Evolutionary conservation across 1,140 invertebrate species (phyloP), one percentile per base, ranked within the genome.

Genomic region (Drosophila santomea): DNA sequence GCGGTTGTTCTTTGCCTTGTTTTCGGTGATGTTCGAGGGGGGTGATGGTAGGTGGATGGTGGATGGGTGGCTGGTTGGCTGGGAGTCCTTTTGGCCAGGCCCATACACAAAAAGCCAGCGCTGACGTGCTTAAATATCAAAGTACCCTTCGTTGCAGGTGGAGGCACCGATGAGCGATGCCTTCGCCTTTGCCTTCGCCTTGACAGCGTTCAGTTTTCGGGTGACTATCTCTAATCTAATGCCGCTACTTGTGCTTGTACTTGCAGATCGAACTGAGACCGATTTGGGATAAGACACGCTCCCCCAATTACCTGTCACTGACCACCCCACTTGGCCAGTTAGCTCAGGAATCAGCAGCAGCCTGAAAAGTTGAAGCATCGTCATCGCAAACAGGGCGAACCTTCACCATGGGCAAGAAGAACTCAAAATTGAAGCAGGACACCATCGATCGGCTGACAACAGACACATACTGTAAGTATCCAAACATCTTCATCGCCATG

Each of bases 371-470:
- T 23, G 10, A 32, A 11, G 32, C 23, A 59, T 23, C 41, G 39
- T 17, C 36, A 50, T 20, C 45, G 20, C 20, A 39, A 77, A 11
- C 43, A 32, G 11, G 23, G 32, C 10, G 20, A 56, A 86, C 55
- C 60, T 35, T 60, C 55, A 20, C 93, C 73, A 97, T 97, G 96
- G 96, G 96, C 80, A 98, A 98, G 94, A 97, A 97, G 93, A 98
- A 97, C 92, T 97, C 97, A 17, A 98, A 98, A 94, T 95, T 98
- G 91, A 98, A 97, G 94, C 96, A 97, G 93, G 97, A 98, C 92
- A 97, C 97, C 67, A 97, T 98, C 92, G 96, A 97, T 93, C 94
- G 96, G 78, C 94, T 98, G 56, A 97, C 96, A 77, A 96, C 95
- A 47, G 96, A 96, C 80, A 98, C 97, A 74, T 98, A 98, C 94